phyloP scores from a whole-genome alignment of 2,113 vertebrate species.

The Perca schrenkii region DNA sequence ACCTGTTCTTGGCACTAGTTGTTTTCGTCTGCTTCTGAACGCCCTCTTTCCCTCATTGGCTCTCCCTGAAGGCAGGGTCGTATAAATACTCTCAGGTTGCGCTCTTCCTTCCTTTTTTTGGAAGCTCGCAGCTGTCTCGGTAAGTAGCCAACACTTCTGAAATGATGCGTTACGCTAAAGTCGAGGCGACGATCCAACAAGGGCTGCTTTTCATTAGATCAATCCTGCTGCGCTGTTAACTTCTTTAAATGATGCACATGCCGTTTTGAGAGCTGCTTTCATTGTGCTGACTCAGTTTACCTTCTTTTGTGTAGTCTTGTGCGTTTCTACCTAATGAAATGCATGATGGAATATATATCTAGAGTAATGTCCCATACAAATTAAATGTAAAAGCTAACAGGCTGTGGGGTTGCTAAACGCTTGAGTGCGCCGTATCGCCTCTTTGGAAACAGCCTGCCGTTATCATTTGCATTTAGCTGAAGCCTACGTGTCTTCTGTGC shows the following conservation, averaged over 20 bases:
- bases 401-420: background rate
- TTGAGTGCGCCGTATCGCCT: background rate
- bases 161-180: background rate
- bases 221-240: background rate
- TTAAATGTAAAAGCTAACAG: background rate
- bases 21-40: slow-evolving; percentile 29
- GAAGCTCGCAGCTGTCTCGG: slow-evolving; percentile 16
- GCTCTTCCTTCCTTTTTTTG: slow-evolving; percentile 50
- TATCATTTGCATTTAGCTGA: slow-evolving; percentile 12
- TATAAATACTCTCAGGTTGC: slow-evolving; percentile 67
- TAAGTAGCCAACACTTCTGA: slow-evolving; percentile 32
- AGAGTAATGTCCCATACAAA: rapidly evolving
- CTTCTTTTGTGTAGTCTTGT: background rate
- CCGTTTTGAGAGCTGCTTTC: background rate
- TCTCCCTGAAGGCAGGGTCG: slow-evolving; percentile 73
- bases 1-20: slow-evolving; percentile 32
- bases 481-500: slow-evolving; percentile 11
- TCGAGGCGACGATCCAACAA: background rate
- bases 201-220: background rate
- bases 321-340: background rate
- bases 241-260: too few species aligned
- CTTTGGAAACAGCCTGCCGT: slow-evolving; percentile 4
- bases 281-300: background rate
- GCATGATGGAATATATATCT: background rate
- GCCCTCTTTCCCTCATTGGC: slow-evolving; percentile 78